phyloP scores from a whole-genome alignment of 2,113 vertebrate genomes.

The Burhinus oedicnemus region DNA sequence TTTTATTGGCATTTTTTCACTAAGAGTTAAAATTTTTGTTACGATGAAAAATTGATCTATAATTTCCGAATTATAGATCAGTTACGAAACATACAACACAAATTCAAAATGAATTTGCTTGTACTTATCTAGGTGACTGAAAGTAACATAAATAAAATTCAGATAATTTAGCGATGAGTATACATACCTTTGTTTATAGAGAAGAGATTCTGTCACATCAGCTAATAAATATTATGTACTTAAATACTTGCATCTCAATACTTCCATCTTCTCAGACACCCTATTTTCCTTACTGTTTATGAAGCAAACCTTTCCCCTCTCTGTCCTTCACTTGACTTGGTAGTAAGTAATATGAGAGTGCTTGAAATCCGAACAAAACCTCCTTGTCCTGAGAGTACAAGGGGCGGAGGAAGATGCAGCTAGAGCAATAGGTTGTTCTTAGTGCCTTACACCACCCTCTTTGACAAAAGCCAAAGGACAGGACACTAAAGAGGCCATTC shows the following conservation, averaged over 20 bases:
- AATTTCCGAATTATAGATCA: background rate
- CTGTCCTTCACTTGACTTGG: constrained; percentile 39
- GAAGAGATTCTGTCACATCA: background rate
- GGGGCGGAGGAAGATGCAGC: constrained; percentile 17
- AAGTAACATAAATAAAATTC: background rate
- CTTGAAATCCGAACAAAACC: constrained; percentile 44
- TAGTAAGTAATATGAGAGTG: constrained; percentile 16
- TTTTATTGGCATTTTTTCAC: background rate
- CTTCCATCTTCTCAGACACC: background rate
- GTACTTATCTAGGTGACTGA: background rate
- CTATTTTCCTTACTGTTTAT: background rate
- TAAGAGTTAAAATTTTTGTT: background rate
- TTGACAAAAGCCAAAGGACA: background rate
- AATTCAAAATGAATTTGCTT: background rate
- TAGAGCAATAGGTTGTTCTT: background rate
- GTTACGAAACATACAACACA: background rate
- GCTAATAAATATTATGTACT: background rate
- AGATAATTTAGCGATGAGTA: background rate
- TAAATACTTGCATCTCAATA: background rate
- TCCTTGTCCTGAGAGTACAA: constrained; percentile 29
- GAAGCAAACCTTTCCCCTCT: constrained; percentile 12
- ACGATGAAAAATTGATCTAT: background rate
- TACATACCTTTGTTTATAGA: background rate
- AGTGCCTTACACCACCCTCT: background rate
- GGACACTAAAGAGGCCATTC: background rate